A percentile compares a stretch with the other conserved stretches of the same genome.
Conservation (phyloP, 2,888 invertebrate genomes). For the Apotomis betuletana region DNA sequence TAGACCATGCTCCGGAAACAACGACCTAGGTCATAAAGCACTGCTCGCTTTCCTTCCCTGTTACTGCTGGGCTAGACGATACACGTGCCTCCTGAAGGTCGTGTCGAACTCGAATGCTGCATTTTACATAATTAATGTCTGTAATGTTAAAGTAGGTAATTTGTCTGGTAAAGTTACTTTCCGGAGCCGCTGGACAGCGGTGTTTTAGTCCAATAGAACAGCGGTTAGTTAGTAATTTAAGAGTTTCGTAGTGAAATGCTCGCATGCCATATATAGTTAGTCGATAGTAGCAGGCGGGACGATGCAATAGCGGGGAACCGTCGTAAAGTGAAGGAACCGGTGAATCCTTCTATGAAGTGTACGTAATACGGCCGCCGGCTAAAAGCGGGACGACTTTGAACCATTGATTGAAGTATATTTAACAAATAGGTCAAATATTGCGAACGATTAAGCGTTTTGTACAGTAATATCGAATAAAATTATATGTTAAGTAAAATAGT, state of each 20-base stretch:
- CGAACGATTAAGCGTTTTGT: constrained; percentile 78
- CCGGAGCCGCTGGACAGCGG: constrained; percentile 56
- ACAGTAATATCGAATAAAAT: constrained; percentile 75
- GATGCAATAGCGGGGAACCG: constrained; percentile 66
- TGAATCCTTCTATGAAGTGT: constrained; percentile 78
- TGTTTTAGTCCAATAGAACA: constrained; percentile 73
- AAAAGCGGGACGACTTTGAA: constrained; percentile 62
- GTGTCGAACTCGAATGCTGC: constrained; percentile 48
- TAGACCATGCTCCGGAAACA: constrained; percentile 3
- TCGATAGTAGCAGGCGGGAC: constrained; percentile 76
- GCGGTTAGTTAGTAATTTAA: constrained; percentile 72
- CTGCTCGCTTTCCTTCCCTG: constrained; percentile 1
- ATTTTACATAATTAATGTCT: constrained; percentile 54
- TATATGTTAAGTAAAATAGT: constrained; percentile 67
- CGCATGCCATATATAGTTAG: constrained; percentile 77
- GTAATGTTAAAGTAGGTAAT: constrained; percentile 68
- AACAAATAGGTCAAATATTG: constrained; percentile 77
- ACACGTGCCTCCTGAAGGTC: constrained; percentile 3
- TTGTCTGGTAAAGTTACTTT: constrained; percentile 65
- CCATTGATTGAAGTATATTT: constrained; percentile 56
- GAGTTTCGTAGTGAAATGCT: constrained; percentile 75
- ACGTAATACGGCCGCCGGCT: constrained; percentile 73
- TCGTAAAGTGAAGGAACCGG: constrained; percentile 56
- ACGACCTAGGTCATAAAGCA: constrained; percentile 7
- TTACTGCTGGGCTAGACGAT: background rate